Evolutionary conservation across 2,888 invertebrate genomes (phyloP), one percentile per base, ranked within the genome.

Genomic region (Drosophila phalerata): DNA sequence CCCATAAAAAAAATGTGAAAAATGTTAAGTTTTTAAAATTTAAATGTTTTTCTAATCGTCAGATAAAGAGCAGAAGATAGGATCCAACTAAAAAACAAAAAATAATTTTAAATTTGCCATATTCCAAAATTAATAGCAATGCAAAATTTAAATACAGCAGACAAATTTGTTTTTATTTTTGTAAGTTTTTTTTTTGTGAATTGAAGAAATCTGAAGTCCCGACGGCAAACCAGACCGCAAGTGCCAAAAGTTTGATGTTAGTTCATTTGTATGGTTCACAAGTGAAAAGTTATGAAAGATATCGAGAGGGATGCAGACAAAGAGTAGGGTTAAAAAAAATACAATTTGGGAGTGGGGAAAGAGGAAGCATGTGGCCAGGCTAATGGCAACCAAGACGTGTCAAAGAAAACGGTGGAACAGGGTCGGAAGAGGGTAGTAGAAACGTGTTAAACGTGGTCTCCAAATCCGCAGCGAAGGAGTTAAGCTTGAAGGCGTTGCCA

Each of bases 221-320:
- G 43, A 30, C 57, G 6, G 34, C 37, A 53, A 49, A 17, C 37
- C 28, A 37, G 43, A 74, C 84, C 86, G 43, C 84, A 85, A 88
- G 70, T 88, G 88, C 74, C 88, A 85, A 81, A 88, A 86, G 66
- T 81, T 77, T 52, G 47, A 66, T 55, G 63, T 64, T 70, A 75
- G 45, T 81, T 79, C 86, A 80, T 85, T 83, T 80, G 72, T 88
- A 69, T 72, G 70, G 69, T 68, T 73, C 57, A 61, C 51, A 76
- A 65, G 66, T 49, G 38, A 65, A 79, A 68, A 67, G 65, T 67
- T 64, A 40, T 38, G 28, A 17, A 11, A 0, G 15, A 28, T 3
- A 25, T 4, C 5, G 25, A 49, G 34, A 19, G 22, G 17, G 43
- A 17, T 32, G 4, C 10, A 11, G 38, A 19, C 28, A 28, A 28